Conservation (phyloP, 2,888 invertebrate species). For the Timema cristinae region DNA sequence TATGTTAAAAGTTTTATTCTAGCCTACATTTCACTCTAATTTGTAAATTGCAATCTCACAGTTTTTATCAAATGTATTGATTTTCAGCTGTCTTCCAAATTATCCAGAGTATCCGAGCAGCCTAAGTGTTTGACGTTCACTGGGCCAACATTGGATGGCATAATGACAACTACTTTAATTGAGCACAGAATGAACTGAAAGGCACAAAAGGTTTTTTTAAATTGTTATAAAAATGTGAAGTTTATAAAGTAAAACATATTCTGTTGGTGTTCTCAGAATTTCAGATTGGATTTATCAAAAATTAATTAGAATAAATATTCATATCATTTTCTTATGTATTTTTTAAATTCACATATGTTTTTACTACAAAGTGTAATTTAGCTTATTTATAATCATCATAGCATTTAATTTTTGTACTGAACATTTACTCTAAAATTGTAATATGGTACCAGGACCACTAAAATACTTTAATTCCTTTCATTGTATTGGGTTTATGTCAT, state of each 20-base stretch:
- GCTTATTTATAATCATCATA: neutral
- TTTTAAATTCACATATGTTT: neutral
- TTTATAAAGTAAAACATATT: constrained; percentile 3
- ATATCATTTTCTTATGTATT: constrained; percentile 10
- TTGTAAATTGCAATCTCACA: no score
- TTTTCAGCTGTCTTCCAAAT: constrained; percentile 91
- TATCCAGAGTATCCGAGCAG: constrained; percentile 89
- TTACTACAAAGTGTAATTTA: neutral
- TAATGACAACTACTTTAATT: neutral
- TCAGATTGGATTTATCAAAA: neutral
- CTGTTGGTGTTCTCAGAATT: neutral
- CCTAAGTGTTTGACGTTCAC: constrained; percentile 50
- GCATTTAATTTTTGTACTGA: neutral
- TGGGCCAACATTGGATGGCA: neutral
- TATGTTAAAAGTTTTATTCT: no score
- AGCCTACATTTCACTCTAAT: no score
- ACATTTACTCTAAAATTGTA: neutral
- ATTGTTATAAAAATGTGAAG: constrained; percentile 3
- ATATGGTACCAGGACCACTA: no score
- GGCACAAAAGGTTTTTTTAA: neutral
- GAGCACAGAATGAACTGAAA: neutral
- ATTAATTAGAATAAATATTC: constrained; percentile 7
- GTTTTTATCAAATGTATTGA: constrained; percentile 16
- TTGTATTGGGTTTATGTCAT: no score
- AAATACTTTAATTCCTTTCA: no score